Evolutionary conservation across 1,140 invertebrate genomes (phyloP), one percentile per base, ranked within the genome.

Genomic region (Drosophila serrata): DNA sequence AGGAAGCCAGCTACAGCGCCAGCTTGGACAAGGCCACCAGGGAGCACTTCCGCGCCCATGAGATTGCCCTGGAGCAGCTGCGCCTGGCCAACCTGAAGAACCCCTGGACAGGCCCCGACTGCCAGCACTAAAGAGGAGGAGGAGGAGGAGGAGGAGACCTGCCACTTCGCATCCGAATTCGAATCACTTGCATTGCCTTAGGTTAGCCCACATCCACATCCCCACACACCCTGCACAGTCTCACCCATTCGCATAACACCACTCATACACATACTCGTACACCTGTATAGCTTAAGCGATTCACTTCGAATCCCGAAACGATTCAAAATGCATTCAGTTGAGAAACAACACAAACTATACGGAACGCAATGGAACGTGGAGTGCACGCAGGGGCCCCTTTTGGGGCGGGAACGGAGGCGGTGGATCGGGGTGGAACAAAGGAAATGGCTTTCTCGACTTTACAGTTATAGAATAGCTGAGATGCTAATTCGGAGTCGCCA

Each of bases 251-350:
- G 49, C 63, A 46, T 19, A 49, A 59, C 43, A 42, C 27, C 40
- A 76, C 72, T 33, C 81, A 88, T 69, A 81, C 65, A 42, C 81
- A 87, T 81, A 90, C 86, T 85, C 85, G 85, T 90, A 90, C 85
- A 90, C 85, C 85, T 90, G 78, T 85, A 78, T 62, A 79, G 55
- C 49, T 68, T 88, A 84, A 76, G 73, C 55, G 49, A 77, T 70
- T 65, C 70, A 75, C 70, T 59, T 46, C 59, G 60, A 69, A 15
- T 67, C 79, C 61, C 61, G 61, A 56, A 40, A 62, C 31, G 45
- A 82, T 65, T 80, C 67, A 49, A 78, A 88, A 90, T 85, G 85
- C 85, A 88, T 90, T 85, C 68, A 90, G 85, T 88, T 85, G 85
- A 79, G 45, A 90, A 81, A 79, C 85, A 88, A 90, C 85, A 57